phyloP scores from a whole-genome alignment of 2,113 vertebrate species.

The Symphodus melops region DNA sequence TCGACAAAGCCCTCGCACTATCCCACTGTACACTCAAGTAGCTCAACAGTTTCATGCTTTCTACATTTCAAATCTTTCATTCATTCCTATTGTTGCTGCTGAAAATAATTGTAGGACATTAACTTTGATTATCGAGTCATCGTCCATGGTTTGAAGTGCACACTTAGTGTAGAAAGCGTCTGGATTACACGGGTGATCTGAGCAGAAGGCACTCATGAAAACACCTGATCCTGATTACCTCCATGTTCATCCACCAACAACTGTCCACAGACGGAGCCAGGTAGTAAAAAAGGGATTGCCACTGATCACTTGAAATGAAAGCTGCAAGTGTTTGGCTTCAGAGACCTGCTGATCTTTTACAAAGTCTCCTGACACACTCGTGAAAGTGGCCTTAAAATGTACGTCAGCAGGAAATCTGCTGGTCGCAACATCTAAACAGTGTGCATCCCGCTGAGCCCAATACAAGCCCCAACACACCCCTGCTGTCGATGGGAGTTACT shows the following conservation, averaged over 20 bases:
- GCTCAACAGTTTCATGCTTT: conserved; percentile 22
- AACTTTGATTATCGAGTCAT: background rate
- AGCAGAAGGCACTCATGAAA: conserved; percentile 50
- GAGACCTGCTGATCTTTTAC: conserved; percentile 20
- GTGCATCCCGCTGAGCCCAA: conserved; percentile 45
- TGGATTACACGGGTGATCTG: conserved; percentile 52
- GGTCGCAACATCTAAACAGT: conserved; percentile 23
- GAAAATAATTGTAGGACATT: background rate
- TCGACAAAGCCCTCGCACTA: conserved; percentile 23
- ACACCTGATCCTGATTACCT: conserved; percentile 61
- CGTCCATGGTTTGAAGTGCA: background rate
- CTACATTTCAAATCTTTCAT: background rate
- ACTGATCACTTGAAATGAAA: background rate
- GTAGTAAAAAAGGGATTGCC: background rate
- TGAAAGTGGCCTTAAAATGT: conserved; percentile 53
- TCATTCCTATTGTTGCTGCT: background rate
- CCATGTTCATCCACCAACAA: conserved; percentile 46
- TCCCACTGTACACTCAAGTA: conserved; percentile 44
- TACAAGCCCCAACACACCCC: conserved; percentile 70
- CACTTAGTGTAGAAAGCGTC: conserved; percentile 7
- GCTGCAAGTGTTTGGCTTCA: background rate
- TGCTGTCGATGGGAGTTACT: conserved; percentile 43
- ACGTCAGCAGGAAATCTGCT: conserved; percentile 28
- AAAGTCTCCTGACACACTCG: conserved; percentile 15
- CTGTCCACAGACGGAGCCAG: conserved; percentile 37